phyloP scores from a whole-genome alignment of 2,113 vertebrate genomes.

The Gallinago jamesoni region DNA sequence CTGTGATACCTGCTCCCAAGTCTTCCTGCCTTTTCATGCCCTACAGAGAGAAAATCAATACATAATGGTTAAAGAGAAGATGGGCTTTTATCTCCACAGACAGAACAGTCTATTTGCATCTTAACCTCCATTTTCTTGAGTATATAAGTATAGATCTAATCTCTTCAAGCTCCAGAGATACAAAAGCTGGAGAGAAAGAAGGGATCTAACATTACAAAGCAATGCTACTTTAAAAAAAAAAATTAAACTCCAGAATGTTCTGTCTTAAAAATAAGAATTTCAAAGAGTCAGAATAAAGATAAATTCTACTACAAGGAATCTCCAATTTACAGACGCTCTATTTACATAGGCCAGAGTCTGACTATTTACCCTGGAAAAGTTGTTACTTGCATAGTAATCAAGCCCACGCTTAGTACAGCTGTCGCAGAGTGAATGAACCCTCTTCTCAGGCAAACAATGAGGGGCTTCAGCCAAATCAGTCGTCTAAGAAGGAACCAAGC shows the following conservation, averaged over 20 bases:
- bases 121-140: neutral
- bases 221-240: neutral
- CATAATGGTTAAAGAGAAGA: neutral
- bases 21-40: neutral
- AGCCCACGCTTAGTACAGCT: constrained; percentile 39
- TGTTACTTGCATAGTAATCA: constrained; percentile 67
- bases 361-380: constrained; percentile 48
- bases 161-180: neutral
- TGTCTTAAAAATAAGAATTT: neutral
- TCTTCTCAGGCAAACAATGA: constrained; percentile 43
- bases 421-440: constrained; percentile 40
- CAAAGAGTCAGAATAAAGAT: neutral
- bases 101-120: neutral
- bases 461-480: neutral
- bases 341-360: constrained; percentile 7
- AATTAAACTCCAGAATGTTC: neutral
- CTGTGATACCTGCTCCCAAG: neutral
- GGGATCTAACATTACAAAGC: neutral
- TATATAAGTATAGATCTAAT: neutral
- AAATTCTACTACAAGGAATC: neutral
- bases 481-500: neutral
- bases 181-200: neutral
- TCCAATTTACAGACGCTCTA: constrained; percentile 11
- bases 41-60: neutral
- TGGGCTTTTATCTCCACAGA: neutral